Evolutionary conservation across 2,888 invertebrate species (phyloP).

Genomic region (Palloptera scutellata): DNA sequence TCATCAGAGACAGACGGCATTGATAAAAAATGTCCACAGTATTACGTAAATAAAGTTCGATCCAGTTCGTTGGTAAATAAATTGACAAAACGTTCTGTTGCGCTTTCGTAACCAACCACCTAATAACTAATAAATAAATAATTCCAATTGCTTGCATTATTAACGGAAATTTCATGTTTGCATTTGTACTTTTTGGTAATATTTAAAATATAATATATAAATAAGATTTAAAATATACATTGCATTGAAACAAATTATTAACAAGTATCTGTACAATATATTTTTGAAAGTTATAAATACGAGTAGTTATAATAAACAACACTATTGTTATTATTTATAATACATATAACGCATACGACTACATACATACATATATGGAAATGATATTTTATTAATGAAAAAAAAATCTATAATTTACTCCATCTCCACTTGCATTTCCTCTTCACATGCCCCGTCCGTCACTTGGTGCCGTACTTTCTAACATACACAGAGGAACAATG

Average conservation of each 20-base stretch:
- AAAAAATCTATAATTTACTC: not conserved
- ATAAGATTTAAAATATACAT: not conserved
- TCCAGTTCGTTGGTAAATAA: no score
- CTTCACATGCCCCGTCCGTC: not conserved
- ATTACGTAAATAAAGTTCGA: no score
- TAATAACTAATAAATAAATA: no score
- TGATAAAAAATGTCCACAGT: no score
- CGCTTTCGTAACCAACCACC: no score
- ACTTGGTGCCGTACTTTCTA: not conserved
- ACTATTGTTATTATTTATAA: not conserved
- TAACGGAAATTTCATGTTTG: not conserved
- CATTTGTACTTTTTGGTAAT: not conserved
- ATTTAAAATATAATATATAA: no score
- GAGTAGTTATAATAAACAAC: not conserved
- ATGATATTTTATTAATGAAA: not conserved
- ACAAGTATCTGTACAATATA: no score
- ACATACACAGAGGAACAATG: conserved; percentile 79
- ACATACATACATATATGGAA: not conserved
- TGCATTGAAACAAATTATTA: not conserved
- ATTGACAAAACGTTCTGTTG: no score
- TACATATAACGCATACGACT: not conserved
- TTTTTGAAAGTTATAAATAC: no score
- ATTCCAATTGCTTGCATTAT: no score
- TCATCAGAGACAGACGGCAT: no score
- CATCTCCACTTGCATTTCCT: not conserved